Evolutionary conservation across 1,140 invertebrate genomes (phyloP).

Genomic region (Tribolium castaneum): DNA sequence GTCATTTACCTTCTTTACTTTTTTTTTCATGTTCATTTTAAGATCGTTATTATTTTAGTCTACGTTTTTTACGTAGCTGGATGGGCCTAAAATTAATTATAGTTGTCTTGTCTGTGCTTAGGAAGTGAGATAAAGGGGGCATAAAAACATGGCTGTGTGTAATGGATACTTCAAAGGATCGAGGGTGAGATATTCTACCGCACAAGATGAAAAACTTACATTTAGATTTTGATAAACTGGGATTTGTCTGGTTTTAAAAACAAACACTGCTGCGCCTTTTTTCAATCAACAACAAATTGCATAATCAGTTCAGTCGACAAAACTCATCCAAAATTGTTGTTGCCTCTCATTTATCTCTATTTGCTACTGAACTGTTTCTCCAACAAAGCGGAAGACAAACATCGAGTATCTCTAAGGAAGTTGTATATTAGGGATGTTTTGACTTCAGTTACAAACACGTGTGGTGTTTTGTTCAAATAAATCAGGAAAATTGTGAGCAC

Average conservation of each 20-base stretch:
- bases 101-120: neutral
- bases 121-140: neutral
- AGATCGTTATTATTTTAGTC: neutral
- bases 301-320: too few species aligned
- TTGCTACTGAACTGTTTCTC: neutral
- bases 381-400: neutral
- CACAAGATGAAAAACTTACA: neutral
- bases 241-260: neutral
- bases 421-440: neutral
- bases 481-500: neutral
- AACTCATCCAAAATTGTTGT: too few species aligned
- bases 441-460: neutral
- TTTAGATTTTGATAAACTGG: neutral
- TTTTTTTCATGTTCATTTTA: conserved; percentile 16
- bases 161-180: neutral
- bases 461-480: neutral
- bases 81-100: neutral
- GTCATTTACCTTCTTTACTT: neutral
- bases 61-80: neutral
- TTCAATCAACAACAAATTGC: neutral
- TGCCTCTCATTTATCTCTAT: too few species aligned
- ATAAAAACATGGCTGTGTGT: neutral
- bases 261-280: neutral
- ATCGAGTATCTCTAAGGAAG: neutral
- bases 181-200: neutral